Conservation (phyloP, 2,797 vertebrate species). For the Premnoplex brunnescens region DNA sequence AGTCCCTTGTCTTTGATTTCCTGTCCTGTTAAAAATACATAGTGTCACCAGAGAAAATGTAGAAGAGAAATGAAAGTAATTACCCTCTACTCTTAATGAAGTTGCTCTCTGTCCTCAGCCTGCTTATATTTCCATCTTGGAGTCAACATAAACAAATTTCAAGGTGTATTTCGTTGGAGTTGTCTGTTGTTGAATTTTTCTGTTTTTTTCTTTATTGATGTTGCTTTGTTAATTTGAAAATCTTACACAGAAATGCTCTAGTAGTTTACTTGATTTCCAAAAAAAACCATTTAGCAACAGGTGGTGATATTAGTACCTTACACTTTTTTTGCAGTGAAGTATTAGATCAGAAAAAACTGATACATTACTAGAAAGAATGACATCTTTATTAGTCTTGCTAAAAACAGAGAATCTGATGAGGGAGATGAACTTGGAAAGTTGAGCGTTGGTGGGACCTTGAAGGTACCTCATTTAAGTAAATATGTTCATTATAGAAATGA, state of each 20-base stretch:
- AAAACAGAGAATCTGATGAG: neutral
- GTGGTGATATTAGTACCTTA: neutral
- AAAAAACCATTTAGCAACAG: neutral
- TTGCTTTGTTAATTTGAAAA: neutral
- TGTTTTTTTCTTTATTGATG: neutral
- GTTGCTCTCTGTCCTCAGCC: neutral
- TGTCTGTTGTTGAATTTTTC: no score
- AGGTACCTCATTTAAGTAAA: neutral
- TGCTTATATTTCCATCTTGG: neutral
- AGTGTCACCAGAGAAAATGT: neutral
- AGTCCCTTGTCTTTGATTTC: neutral
- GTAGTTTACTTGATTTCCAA: neutral
- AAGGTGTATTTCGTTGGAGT: fast-evolving
- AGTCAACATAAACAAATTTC: neutral
- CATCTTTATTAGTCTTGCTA: neutral
- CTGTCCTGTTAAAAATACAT: neutral
- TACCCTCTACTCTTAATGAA: neutral
- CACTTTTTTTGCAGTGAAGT: neutral
- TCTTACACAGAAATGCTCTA: neutral
- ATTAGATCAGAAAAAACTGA: neutral
- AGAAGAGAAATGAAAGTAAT: neutral
- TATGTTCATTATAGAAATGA: neutral
- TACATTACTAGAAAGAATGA: neutral
- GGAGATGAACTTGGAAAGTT: neutral
- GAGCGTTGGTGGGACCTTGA: neutral